phyloP scores from a whole-genome alignment of 2,797 vertebrate species.

The Cyclopterus lumpus region DNA sequence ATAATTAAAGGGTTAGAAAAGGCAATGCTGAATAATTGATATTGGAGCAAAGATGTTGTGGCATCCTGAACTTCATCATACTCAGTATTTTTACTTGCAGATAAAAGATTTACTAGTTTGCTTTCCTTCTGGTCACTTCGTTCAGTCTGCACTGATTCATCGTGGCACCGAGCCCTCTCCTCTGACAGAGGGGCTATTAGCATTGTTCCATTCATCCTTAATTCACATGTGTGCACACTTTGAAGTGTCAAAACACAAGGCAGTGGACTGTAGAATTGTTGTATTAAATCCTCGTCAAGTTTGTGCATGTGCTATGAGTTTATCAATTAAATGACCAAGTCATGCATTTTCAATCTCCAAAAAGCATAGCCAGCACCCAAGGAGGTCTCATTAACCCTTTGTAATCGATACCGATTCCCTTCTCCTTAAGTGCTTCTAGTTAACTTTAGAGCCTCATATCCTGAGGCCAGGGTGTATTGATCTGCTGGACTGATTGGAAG shows the following conservation, averaged over 20 bases:
- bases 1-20: constrained; percentile 85
- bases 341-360: constrained; percentile 32
- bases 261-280: not conserved
- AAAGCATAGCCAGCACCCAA: constrained; percentile 49
- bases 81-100: constrained; percentile 54
- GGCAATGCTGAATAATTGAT: constrained; percentile 84
- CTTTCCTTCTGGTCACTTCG: constrained; percentile 50
- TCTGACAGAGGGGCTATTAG: constrained; percentile 24
- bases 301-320: constrained; percentile 29
- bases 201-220: constrained; percentile 21
- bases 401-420: constrained; percentile 71
- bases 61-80: constrained; percentile 62
- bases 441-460: constrained; percentile 71
- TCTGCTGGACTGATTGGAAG: constrained; percentile 75
- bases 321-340: constrained; percentile 58
- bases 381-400: constrained; percentile 74
- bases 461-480: constrained; percentile 76
- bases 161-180: constrained; percentile 26
- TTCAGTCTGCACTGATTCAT: constrained; percentile 50
- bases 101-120: constrained; percentile 69
- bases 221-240: constrained; percentile 27
- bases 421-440: constrained; percentile 78
- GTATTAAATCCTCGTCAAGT: constrained; percentile 30
- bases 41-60: constrained; percentile 70
- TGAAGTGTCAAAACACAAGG: constrained; percentile 25